A percentile compares a stretch with the other conserved stretches of the same genome.
Evolutionary conservation across 2,797 vertebrate species (phyloP).

Genomic region (Sebastes umbrosus): DNA sequence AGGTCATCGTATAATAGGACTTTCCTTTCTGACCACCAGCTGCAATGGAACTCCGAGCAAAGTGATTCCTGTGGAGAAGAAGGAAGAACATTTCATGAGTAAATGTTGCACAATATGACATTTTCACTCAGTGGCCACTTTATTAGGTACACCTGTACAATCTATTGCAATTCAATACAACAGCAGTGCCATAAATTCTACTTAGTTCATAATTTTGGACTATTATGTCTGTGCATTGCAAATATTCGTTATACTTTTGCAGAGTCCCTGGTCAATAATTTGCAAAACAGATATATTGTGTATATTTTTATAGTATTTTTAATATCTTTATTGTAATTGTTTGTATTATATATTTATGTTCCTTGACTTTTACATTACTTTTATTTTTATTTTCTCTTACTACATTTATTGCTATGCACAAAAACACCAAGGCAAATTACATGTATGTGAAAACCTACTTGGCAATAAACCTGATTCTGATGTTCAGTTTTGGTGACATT

Average conservation of each 20-base stretch:
- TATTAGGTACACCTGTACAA: not conserved
- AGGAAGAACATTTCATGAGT: not conserved
- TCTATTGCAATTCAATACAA: not conserved
- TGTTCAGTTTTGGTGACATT: too few species aligned
- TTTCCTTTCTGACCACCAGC: constrained; percentile 97
- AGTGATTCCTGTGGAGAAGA: constrained; percentile 88
- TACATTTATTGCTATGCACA: not conserved
- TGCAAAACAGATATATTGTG: not conserved
- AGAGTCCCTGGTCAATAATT: not conserved
- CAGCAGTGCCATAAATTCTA: not conserved
- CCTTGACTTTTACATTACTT: not conserved
- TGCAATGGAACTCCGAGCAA: constrained; percentile 95
- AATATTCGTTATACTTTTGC: not conserved
- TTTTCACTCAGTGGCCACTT: not conserved
- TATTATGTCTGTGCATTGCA: not conserved
- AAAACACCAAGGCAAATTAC: not conserved
- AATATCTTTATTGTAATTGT: not conserved
- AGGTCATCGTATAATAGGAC: constrained; percentile 96
- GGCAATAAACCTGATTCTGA: too few species aligned
- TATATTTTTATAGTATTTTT: not conserved
- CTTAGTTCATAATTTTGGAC: not conserved
- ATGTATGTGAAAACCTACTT: not conserved
- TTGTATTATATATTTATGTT: not conserved
- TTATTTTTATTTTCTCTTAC: not conserved
- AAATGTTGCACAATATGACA: not conserved